phyloP scores from a whole-genome alignment of 2,888 invertebrate genomes.

The Ommatoiulus sabulosus region DNA sequence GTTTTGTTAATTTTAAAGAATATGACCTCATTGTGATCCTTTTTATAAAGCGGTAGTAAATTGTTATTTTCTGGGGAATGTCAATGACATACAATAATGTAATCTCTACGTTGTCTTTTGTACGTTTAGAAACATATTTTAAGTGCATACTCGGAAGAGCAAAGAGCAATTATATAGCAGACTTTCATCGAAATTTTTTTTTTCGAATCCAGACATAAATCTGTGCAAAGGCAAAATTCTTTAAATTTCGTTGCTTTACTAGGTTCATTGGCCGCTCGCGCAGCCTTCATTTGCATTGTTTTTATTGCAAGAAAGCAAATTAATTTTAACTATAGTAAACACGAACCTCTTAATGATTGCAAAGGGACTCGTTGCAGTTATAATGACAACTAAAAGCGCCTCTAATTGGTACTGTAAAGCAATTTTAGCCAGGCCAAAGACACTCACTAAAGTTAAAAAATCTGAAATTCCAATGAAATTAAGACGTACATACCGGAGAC shows the following conservation, averaged over 20 bases:
- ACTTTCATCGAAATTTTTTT: not conserved
- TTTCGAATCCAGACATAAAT: not conserved
- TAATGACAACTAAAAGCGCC: not conserved
- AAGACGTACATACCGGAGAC: too few species aligned
- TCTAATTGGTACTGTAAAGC: not conserved
- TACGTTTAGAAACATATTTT: not conserved
- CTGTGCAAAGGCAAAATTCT: not conserved
- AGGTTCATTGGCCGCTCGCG: not conserved
- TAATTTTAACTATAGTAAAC: slow-evolving; percentile 19
- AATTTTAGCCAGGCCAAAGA: not conserved
- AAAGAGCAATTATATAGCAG: not conserved
- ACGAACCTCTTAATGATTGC: not conserved
- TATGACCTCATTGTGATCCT: not conserved
- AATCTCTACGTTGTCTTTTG: not conserved
- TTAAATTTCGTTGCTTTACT: not conserved
- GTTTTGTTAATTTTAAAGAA: not conserved
- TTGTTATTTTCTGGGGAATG: not conserved
- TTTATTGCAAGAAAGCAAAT: slow-evolving; percentile 8
- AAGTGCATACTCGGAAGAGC: not conserved
- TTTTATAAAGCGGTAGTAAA: slow-evolving; percentile 19
- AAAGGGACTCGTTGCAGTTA: not conserved
- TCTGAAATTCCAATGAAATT: too few species aligned
- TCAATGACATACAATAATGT: slow-evolving; percentile 8
- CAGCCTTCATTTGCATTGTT: slow-evolving; percentile 2
- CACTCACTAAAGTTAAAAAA: not conserved